Evolutionary conservation across 2,797 vertebrate species (phyloP).

Genomic region (Nannoperca obscura): DNA sequence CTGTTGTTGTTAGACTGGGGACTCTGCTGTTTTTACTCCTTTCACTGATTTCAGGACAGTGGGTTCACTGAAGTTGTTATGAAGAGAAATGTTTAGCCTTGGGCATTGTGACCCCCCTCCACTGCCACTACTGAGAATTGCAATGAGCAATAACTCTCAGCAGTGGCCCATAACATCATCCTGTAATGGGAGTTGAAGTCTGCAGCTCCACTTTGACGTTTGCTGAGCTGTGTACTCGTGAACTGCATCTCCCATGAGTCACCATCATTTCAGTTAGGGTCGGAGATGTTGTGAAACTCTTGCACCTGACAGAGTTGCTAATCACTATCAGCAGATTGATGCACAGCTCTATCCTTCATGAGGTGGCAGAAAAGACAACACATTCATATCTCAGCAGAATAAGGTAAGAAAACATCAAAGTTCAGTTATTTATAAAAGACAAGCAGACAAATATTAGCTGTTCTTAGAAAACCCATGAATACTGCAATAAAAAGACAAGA

Average conservation of each 20-base stretch:
- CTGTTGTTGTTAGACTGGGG: not conserved
- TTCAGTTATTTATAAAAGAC: not conserved
- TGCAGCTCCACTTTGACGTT: not conserved
- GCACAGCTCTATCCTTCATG: conserved; percentile 21
- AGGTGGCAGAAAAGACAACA: conserved; percentile 36
- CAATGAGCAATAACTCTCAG: conserved; percentile 25
- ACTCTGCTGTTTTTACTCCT: not conserved
- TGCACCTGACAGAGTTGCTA: conserved; percentile 63
- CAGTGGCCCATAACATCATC: conserved; percentile 25
- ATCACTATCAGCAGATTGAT: conserved; percentile 58
- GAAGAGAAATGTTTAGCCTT: conserved; percentile 1
- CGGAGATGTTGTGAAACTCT: conserved; percentile 71
- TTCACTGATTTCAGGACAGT: not conserved
- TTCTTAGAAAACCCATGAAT: not conserved
- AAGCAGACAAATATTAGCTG: not conserved
- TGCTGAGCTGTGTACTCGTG: not conserved
- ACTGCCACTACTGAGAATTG: conserved; percentile 47
- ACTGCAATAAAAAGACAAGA: not conserved
- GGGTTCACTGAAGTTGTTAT: conserved; percentile 20
- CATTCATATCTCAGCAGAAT: conserved; percentile 23
- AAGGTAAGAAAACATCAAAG: conserved; percentile 63
- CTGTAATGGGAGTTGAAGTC: conserved; percentile 79
- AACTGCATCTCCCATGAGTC: conserved; percentile 84
- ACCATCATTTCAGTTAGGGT: conserved; percentile 31
- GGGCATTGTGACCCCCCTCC: not conserved